Base-by-base conservation (phyloP, 1,140 invertebrate species). In the Tetramorium simillimum region DNA sequence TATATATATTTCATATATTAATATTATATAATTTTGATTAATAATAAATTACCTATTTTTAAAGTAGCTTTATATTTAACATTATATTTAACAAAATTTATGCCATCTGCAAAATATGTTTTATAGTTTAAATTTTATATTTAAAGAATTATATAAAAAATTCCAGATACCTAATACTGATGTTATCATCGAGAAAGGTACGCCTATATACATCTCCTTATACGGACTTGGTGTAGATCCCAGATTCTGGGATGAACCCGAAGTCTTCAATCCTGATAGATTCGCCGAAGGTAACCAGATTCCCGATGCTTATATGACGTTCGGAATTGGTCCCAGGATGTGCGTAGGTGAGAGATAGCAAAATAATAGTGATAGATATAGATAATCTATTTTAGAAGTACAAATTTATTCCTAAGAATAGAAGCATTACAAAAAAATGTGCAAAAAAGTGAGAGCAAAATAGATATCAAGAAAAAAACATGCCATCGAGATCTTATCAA, bases 191-290 rank as follows among this genome's bases (percentile, higher is more conserved):
- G 91, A 95, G 85, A 95, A 95, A 82, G 93, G 93, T 1, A 93
- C 92, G 5, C 80, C 89, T 0, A 80, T 95, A 24, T 91, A 88
- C 14, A 77, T 94, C 2, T 21, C 87, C 16, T 62, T 94, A 3
- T 65, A 9, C 9, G 92, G 90, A 14, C 81, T 96, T 16, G 95
- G 96, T 12, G 46, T 84, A 3, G 93, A 96, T 91, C 90, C 94
- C 3, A 93, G 93, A 33, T 91, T 91, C 62, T 95, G 92, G 90
- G 89, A 92, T 0, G 87, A 96, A 80, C 96, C 96, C 0, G 89
- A 95, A 33, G 85, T 85, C 37, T 96, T 94, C 86, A 89, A 96
- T 90, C 96, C 96, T 2, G 95, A 96, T 60, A 90, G 96, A 91
- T 96, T 95, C 60, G 91, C 90, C 18, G 91, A 94, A n/a, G 12